These are phyloP conservation scores for Zosterops japonicus DNA, from an alignment of 2,113 vertebrate genomes.

Conservation along the genomic window DNA sequence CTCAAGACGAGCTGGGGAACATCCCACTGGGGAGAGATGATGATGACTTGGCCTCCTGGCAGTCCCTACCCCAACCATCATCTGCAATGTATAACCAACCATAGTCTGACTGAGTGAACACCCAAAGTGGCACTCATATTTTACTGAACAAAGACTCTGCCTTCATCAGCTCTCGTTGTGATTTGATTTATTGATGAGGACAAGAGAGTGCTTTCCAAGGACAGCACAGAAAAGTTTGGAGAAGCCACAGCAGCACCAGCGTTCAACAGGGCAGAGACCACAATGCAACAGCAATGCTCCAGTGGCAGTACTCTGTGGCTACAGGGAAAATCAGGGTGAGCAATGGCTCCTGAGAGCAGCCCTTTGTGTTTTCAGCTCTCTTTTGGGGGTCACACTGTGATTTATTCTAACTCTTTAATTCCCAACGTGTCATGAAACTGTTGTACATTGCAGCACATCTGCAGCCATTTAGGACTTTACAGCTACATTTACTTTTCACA, in stretches of 20 bases:
- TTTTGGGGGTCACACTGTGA: not conserved
- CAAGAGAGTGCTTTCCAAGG: not conserved
- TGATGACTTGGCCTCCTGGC: not conserved
- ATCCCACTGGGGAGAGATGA: not conserved
- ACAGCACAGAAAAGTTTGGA: not conserved
- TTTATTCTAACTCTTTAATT: not conserved
- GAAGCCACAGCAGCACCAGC: not conserved
- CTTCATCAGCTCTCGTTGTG: not conserved
- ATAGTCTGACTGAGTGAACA: not conserved
- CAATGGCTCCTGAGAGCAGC: not conserved
- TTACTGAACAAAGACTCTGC: not conserved
- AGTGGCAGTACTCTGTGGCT: not conserved
- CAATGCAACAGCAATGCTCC: not conserved
- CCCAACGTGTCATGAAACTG: not conserved
- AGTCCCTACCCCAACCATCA: not conserved
- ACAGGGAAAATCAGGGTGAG: not conserved
- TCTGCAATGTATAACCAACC: not conserved
- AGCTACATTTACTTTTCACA: not conserved
- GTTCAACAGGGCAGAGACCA: not conserved
- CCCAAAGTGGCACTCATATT: not conserved
- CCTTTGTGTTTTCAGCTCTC: not conserved
- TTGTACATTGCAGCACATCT: not conserved
- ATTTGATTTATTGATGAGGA: conserved; percentile 22
- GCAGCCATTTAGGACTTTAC: not conserved
- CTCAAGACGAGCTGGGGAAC: not conserved